phyloP scores from a whole-genome alignment of 2,113 vertebrate genomes.

The Psittacus erithacus region DNA sequence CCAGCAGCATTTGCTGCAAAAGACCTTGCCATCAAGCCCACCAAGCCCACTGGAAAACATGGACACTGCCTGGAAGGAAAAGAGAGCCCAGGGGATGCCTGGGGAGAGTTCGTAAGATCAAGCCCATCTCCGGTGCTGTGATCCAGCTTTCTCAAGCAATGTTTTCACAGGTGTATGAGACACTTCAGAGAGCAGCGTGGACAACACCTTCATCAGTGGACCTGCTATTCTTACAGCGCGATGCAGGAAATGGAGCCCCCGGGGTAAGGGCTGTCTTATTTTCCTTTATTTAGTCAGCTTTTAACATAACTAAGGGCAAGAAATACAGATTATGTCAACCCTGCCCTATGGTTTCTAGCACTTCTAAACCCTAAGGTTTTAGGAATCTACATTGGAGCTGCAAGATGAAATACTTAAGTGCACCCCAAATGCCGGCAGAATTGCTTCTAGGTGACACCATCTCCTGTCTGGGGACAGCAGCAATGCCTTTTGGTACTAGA shows the following conservation, averaged over 20 bases:
- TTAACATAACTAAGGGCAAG: neutral
- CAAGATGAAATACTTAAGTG: neutral
- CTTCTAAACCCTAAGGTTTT: neutral
- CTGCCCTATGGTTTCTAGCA: neutral
- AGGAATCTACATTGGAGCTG: neutral
- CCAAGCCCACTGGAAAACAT: neutral
- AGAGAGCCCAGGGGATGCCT: neutral
- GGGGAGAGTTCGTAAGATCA: neutral
- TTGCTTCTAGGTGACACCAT: neutral
- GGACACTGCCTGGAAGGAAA: neutral
- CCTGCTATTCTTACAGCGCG: neutral
- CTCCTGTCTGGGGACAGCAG: neutral
- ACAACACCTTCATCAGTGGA: neutral
- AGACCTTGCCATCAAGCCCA: neutral
- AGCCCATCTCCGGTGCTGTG: neutral
- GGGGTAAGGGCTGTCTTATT: neutral
- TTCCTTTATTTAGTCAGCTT: slow-evolving; percentile 28
- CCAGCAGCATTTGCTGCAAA: accelerated
- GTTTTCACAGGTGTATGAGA: slow-evolving; percentile 13
- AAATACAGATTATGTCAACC: neutral
- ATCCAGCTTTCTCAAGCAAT: neutral
- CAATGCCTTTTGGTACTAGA: neutral
- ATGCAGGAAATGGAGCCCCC: neutral
- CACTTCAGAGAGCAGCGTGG: neutral
- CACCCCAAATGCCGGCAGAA: neutral